Base-by-base conservation (phyloP, 2,888 invertebrate genomes). In the Alcis repandata region DNA sequence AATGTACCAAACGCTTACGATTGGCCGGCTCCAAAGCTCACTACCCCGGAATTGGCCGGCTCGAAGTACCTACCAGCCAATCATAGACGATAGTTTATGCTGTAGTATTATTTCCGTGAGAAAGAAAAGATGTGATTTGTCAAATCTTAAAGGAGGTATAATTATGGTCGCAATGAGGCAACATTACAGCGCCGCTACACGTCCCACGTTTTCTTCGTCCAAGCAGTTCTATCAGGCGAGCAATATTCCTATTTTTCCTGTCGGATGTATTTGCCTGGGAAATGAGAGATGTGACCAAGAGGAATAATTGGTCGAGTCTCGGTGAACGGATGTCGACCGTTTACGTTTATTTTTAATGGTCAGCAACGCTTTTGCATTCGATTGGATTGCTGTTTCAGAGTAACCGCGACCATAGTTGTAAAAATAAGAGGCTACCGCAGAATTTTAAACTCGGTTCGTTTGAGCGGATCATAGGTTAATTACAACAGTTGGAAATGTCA, bases 231-330 rank as follows among this genome's bases (percentile, higher is more conserved):
- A 22, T 49, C 49, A 20, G 53, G 1, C 46, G 53, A 70, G 67
- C 73, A 73, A 73, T 73, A 70, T 70, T 73, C 64, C 68, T 70
- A 72, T 73, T 74, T 73, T 49, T 57, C 70, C 60, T 46, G 49
- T 38, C 66, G 66, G 59, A 52, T 33, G 48, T 59, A 64, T 64
- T 71, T 73, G 71, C 76, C 69, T 64, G 69, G 75, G 75, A 79
- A 79, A 81, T 79, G 79, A 78, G 76, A 75, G 74, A 74, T 73
- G 71, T 76, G 70, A 61, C 67, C 63, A 65, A 70, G 62, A 65
- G 72, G 72, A 78, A 79, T 79, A 79, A 80, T 81, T 82, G 80
- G 70, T 79, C 65, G 67, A 68, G 70, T 70, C 52, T 52, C 36
- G 4, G 48, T 70, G 71, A 72, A 73, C 68, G 67, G 73, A 59